Evolutionary conservation across 2,797 vertebrate genomes (phyloP).

Genomic region (Rhinogobio ventralis): DNA sequence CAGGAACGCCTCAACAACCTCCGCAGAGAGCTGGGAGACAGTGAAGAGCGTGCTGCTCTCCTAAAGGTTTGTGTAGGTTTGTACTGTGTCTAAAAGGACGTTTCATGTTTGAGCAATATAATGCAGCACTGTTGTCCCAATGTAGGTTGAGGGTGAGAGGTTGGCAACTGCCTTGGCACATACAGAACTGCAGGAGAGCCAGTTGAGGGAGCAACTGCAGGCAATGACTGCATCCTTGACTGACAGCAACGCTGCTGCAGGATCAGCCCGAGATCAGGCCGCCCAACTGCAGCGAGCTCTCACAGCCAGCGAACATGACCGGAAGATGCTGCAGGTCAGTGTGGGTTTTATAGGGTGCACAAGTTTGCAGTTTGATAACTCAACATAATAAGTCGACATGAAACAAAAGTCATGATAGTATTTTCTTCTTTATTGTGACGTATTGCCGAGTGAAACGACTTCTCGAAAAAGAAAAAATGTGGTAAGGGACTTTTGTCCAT

Average conservation of each 20-base stretch:
- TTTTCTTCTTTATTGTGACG: not conserved
- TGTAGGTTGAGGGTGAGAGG: constrained; percentile 72
- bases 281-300: constrained; percentile 77
- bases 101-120: constrained; percentile 11
- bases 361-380: constrained; percentile 16
- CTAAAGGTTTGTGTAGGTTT: constrained; percentile 62
- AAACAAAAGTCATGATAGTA: not conserved
- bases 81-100: not conserved
- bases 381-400: no score
- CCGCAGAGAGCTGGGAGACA: constrained; percentile 75
- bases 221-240: constrained; percentile 71
- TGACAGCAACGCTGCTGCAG: constrained; percentile 67
- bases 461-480: not conserved
- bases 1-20: constrained; percentile 74
- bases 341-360: not conserved
- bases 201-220: constrained; percentile 78
- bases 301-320: constrained; percentile 78
- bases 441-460: not conserved
- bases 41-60: constrained; percentile 70
- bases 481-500: not conserved
- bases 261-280: constrained; percentile 75
- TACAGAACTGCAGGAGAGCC: constrained; percentile 77
- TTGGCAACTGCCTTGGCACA: constrained; percentile 70
- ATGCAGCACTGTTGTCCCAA: not conserved
- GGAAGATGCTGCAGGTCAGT: constrained; percentile 79